Evolutionary conservation across 2,888 invertebrate species (phyloP), one percentile per base, ranked within the genome.

Genomic region (Megastigmus dorsalis): DNA sequence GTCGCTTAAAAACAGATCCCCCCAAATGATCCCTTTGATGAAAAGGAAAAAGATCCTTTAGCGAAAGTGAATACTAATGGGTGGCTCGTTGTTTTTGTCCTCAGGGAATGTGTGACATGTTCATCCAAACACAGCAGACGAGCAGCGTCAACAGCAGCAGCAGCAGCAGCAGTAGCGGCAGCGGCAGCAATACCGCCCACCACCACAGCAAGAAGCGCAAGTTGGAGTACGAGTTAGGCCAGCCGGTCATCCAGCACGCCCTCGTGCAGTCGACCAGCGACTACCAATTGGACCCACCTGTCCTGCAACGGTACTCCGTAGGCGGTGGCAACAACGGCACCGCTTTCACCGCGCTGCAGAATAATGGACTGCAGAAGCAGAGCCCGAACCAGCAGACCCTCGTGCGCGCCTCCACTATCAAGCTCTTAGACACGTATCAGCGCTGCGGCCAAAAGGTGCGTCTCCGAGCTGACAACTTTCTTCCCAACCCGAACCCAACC

Each of bases 21-120:
- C 33, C 2, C 33, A 33, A 33, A 7, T 7, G 33, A 33, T 9
- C 7, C 1, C 9, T 33, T 33, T 33, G 9, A 1, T 2, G 9
- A n/a, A 33, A 1, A 9, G 0, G 1, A 33, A n/a, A 33, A 33
- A 33, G 13, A 1, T 18, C 33, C 36, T 28, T 13, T 20, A 2
- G 23, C 15, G n/a, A n/a, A n/a, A n/a, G n/a, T n/a, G n/a, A n/a
- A n/a, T n/a, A n/a, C n/a, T n/a, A n/a, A n/a, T n/a, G n/a, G n/a
- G n/a, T n/a, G n/a, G n/a, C n/a, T n/a, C n/a, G n/a, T n/a, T n/a
- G n/a, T n/a, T n/a, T 41, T 41, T 28, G 5, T 57, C 90, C n/a
- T 26, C 89, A 94, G 94, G 93, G 93, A 93, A 93, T 93, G 93
- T 93, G 92, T 94, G 94, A 94, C 94, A 94, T 94, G 94, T 94